Evolutionary conservation across 2,113 vertebrate species (phyloP).

Genomic region (Semnornis frantzii): DNA sequence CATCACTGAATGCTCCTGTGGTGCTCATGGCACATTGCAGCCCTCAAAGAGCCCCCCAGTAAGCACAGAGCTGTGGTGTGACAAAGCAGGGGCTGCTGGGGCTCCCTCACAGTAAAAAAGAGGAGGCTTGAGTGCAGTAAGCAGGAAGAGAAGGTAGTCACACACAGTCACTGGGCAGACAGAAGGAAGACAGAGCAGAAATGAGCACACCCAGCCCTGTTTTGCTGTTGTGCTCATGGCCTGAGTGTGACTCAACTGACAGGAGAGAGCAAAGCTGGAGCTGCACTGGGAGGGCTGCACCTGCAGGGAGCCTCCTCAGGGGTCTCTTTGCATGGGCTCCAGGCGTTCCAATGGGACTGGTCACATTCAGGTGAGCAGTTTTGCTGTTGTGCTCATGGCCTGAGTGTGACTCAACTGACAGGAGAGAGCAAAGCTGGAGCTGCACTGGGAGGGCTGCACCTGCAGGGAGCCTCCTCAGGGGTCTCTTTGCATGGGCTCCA

Average conservation of each 20-base stretch:
- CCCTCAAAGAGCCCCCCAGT: too few species aligned
- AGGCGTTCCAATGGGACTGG: not conserved
- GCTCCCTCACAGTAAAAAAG: not conserved
- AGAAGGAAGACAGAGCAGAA: not conserved
- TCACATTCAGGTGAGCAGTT: not conserved
- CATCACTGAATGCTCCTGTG: accelerated
- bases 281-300: not conserved
- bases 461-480: not conserved
- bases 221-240: not conserved
- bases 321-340: not conserved
- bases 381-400: not conserved
- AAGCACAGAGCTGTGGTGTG: not conserved
- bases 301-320: not conserved
- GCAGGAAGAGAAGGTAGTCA: not conserved
- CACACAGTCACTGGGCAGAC: not conserved
- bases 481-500: not conserved
- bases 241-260: not conserved
- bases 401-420: not conserved
- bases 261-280: not conserved
- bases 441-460: not conserved
- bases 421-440: not conserved
- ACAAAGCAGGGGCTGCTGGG: not conserved
- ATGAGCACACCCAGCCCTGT: not conserved
- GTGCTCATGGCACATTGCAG: not conserved
- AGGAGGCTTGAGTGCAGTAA: not conserved